These are phyloP conservation scores for Caenorhabditis tropicalis DNA, from an alignment of 1,140 invertebrate species.

Conservation along the genomic window DNA sequence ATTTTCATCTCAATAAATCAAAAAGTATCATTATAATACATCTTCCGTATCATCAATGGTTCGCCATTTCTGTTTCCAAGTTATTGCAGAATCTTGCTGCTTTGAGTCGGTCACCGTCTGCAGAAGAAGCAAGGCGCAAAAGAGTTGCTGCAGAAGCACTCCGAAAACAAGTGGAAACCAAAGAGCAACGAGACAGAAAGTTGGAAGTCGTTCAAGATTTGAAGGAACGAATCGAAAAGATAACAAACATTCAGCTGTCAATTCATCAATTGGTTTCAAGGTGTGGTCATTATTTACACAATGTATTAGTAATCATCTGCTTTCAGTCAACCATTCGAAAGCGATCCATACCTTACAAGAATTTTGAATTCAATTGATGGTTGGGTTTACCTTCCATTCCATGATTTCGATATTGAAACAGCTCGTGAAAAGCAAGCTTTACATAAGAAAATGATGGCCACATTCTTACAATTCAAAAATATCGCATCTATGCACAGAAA, in stretches of 20 bases:
- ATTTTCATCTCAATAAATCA: no score
- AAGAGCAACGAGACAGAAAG: not conserved
- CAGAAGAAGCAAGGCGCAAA: not conserved
- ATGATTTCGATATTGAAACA: slow-evolving; percentile 6
- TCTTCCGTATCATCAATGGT: no score
- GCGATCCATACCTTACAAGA: not conserved
- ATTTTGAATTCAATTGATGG: not conserved
- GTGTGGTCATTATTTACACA: not conserved
- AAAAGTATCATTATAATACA: not conserved
- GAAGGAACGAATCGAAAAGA: not conserved
- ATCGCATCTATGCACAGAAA: not conserved
- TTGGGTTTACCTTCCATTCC: not conserved
- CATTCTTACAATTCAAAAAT: not conserved
- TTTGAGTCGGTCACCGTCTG: not conserved
- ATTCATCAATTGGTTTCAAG: slow-evolving; percentile 4
- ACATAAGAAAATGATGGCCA: not conserved
- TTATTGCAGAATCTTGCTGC: slow-evolving; percentile 22
- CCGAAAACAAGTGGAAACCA: not conserved
- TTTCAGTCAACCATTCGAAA: not conserved
- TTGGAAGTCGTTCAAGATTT: not conserved
- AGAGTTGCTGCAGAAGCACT: not conserved
- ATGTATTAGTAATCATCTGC: not conserved
- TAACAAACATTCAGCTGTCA: not conserved
- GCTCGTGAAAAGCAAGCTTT: not conserved
- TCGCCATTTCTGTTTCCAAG: not conserved